A percentile compares a stretch with the other conserved stretches of the same genome.
These are phyloP conservation scores for Periophthalmus magnuspinnatus DNA, from an alignment of 2,797 vertebrate genomes.

Conservation along the genomic window DNA sequence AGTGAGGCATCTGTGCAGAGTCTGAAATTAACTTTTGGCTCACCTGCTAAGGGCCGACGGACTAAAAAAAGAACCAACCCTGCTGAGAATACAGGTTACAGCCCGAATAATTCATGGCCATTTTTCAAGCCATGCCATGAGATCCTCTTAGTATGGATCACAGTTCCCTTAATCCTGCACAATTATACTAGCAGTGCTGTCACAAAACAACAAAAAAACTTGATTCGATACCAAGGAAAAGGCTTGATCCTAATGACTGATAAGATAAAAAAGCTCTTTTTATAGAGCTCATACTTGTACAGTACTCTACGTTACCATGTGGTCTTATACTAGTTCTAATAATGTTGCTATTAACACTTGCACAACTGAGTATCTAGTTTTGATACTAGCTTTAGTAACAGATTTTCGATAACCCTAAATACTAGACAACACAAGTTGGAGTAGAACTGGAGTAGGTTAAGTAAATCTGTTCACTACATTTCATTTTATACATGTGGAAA, in stretches of 20 bases:
- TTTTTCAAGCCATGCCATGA: conserved; percentile 6
- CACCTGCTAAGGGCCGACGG: conserved; percentile 28
- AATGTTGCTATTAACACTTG: too few relatives aligned
- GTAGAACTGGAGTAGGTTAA: not conserved
- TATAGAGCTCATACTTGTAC: too few relatives aligned
- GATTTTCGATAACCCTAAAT: too few relatives aligned
- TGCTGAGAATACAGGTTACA: conserved; percentile 38
- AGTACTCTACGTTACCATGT: too few relatives aligned
- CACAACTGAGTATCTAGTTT: too few relatives aligned
- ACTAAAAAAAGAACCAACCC: conserved; percentile 49
- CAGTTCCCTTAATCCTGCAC: conserved; percentile 1
- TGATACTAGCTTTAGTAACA: too few relatives aligned
- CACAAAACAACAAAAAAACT: not conserved
- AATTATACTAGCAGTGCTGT: not conserved
- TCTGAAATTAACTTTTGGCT: conserved; percentile 57
- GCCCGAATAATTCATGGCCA: conserved; percentile 33
- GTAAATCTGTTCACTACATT: not conserved
- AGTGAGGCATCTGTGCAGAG: conserved; percentile 52
- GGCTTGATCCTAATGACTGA: not conserved
- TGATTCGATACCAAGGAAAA: too few relatives aligned
- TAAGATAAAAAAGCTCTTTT: not conserved
- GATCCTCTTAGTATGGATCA: not conserved
- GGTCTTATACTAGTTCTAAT: too few relatives aligned
- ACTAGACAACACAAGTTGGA: not conserved
- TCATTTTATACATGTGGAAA: not conserved